A percentile compares a stretch with the other conserved stretches of the same genome.
phyloP scores from a whole-genome alignment of 2,113 vertebrate genomes.

The Hyaena hyaena region DNA sequence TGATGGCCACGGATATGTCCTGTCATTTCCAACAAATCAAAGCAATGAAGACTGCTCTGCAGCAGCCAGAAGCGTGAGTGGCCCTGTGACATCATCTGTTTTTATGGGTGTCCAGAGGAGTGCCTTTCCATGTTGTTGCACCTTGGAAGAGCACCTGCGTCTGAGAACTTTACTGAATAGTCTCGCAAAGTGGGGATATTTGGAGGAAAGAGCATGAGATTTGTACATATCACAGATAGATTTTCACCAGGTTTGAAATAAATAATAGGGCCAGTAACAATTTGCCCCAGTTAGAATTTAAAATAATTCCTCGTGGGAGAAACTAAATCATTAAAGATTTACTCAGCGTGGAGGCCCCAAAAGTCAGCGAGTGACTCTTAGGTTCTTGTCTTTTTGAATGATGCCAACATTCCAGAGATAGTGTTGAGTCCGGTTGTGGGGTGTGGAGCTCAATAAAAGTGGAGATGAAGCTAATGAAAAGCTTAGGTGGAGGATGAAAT shows the following conservation, averaged over 20 bases:
- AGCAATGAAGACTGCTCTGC: slow-evolving; percentile 97
- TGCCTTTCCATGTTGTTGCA: slow-evolving; percentile 36
- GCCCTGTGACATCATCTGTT: not conserved
- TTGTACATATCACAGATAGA: not conserved
- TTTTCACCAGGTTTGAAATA: not conserved
- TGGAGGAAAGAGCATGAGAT: not conserved
- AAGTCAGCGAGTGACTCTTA: not conserved
- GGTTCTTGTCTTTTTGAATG: not conserved
- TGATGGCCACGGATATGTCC: slow-evolving; percentile 98
- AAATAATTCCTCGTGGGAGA: not conserved
- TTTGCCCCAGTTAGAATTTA: not conserved
- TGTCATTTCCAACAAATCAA: slow-evolving; percentile 99
- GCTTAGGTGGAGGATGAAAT: not conserved
- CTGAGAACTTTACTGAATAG: not conserved
- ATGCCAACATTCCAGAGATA: not conserved
- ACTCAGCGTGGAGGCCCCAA: not conserved
- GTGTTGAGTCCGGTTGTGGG: not conserved
- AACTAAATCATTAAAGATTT: not conserved
- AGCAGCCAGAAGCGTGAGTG: slow-evolving; percentile 97
- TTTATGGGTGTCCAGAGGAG: slow-evolving; percentile 45
- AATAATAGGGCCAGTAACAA: not conserved
- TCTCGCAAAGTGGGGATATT: not conserved
- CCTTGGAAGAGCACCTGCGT: slow-evolving; percentile 54
- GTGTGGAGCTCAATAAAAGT: not conserved
- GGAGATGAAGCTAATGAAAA: not conserved